Base-by-base conservation (phyloP, 2,113 vertebrate species). In the Chinchilla lanigera region DNA sequence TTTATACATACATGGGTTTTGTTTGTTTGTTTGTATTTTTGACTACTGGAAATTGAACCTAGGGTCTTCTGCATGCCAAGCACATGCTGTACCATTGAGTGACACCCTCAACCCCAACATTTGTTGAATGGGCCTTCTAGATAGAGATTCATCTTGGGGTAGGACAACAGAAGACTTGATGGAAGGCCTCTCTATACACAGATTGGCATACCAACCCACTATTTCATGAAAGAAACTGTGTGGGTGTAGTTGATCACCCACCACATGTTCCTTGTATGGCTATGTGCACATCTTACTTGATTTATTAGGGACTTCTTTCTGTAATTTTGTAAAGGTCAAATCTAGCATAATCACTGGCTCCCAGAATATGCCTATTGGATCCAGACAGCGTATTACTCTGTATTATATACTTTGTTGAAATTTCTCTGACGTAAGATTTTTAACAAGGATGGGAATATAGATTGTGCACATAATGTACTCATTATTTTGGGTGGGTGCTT, bases 231-330 rank as follows among this genome's bases (percentile, higher is more conserved):
- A 90, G 95, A 97, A 94, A 54, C 44, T 71, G 67, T 77, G 97
- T 97, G 83, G 96, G 93, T 86, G 85, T 93, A 58, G 71, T 69
- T 41, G 41, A 47, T 77, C 63, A 41, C 94, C 90, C 41, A 97
- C 95, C n/a, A 13, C n/a, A 22, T 75, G 88, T 94, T 95, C 97
- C 38, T 20, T 90, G 90, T 91, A 92, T 96, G 97, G 85, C 90
- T 97, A 3, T 90, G 54, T 94, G 88, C 3, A 5, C 71, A 77
- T 94, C 69, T 95, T 61, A 88, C 94, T 97, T 97, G 86, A 97
- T 98, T 98, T 97, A 97, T 97, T 97, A 97, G 96, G 94, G 92
- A 94, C 86, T 96, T 97, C 63, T 95, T 96, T 98, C 94, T 97
- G 44, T 95, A 88, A 86, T 98, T 96, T 65, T 96, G 65, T 97